These are phyloP conservation scores for Chrosomus eos DNA, from an alignment of 2,797 vertebrate species.

Conservation along the genomic window DNA sequence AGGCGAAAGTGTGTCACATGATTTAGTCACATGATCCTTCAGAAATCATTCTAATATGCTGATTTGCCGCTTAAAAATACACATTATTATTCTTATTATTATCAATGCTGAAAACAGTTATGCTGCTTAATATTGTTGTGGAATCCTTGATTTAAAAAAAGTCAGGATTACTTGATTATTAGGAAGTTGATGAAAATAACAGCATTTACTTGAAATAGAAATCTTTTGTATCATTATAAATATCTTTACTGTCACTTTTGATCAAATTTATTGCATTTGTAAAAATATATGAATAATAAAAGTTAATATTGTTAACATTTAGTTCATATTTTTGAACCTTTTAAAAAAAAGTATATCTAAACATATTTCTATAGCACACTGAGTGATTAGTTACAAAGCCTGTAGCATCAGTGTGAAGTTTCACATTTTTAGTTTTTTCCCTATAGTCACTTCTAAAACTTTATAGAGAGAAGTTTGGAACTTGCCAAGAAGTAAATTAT, in stretches of 20 bases:
- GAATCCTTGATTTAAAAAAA: not conserved
- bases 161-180: not conserved
- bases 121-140: too few species aligned
- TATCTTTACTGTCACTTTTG: not conserved
- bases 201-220: not conserved
- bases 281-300: not conserved
- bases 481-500: constrained; percentile 74
- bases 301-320: not conserved
- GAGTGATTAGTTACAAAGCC: not conserved
- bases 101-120: too few species aligned
- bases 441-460: constrained; percentile 62
- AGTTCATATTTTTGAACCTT: not conserved
- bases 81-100: too few species aligned
- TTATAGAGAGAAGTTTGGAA: constrained; percentile 74
- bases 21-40: not conserved
- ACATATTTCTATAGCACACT: not conserved
- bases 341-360: not conserved
- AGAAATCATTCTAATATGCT: not conserved
- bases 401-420: constrained; percentile 42
- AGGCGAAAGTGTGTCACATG: too few species aligned
- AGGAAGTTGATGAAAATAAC: not conserved
- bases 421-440: constrained; percentile 51
- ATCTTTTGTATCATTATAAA: not conserved
- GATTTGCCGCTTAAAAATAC: not conserved
- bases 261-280: not conserved